phyloP scores from a whole-genome alignment of 2,888 invertebrate genomes.

The Argyresthia goedartella region DNA sequence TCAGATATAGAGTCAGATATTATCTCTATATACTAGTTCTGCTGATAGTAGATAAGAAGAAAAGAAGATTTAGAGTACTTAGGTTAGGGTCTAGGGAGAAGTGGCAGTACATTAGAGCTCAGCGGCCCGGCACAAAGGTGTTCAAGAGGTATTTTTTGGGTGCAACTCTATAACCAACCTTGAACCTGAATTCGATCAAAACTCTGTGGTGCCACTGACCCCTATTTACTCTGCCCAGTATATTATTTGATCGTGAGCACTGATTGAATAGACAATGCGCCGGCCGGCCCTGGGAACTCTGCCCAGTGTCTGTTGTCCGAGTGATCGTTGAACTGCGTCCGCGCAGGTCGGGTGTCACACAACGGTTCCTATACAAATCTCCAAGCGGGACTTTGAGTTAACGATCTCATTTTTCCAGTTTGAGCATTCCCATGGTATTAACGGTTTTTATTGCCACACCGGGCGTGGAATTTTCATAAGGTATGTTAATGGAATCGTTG shows the following conservation, averaged over 20 bases:
- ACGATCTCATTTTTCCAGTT: conserved; percentile 20
- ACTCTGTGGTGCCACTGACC: no score
- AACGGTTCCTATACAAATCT: conserved; percentile 29
- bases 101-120: no score
- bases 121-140: no score
- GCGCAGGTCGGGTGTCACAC: conserved; percentile 24
- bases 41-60: no score
- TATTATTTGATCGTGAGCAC: neutral
- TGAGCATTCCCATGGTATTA: conserved; percentile 1
- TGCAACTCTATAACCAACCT: neutral
- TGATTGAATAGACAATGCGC: conserved; percentile 4
- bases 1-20: no score
- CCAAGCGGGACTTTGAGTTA: conserved; percentile 24
- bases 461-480: conserved; percentile 11
- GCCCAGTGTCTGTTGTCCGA: conserved; percentile 24
- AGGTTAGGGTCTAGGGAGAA: no score
- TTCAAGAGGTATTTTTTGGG: no score
- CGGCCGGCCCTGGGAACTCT: conserved; percentile 4
- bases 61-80: no score
- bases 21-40: no score
- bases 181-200: neutral
- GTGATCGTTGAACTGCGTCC: conserved; percentile 23
- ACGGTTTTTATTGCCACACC: conserved; percentile 2
- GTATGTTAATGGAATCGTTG: conserved; percentile 11
- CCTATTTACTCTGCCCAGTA: no score